A percentile compares a stretch with the other conserved stretches of the same genome.
phyloP scores from a whole-genome alignment of 2,888 invertebrate genomes.

The Hypselothyrea guttata region DNA sequence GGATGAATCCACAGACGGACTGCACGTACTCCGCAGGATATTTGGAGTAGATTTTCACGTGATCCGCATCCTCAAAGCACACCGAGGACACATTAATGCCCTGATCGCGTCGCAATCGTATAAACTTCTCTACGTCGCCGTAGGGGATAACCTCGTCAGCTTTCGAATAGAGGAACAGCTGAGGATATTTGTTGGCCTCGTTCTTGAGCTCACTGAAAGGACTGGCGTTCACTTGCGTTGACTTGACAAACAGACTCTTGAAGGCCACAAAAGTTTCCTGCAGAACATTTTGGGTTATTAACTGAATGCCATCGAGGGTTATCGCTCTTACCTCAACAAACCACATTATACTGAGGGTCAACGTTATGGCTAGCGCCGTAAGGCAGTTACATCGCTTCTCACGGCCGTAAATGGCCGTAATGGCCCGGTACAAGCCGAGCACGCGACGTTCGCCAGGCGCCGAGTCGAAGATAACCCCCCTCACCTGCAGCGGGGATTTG shows the following conservation, averaged over 20 bases:
- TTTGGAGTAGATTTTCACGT: slow-evolving; percentile 87
- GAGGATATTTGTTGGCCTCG: slow-evolving; percentile 86
- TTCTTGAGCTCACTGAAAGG: slow-evolving; percentile 84
- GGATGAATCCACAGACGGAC: slow-evolving; percentile 85
- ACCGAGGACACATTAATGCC: slow-evolving; percentile 86
- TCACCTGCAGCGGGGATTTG: slow-evolving; percentile 83
- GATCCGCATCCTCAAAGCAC: slow-evolving; percentile 88
- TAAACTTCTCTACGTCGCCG: slow-evolving; percentile 87
- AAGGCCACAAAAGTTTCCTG: slow-evolving; percentile 82
- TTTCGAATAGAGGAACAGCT: slow-evolving; percentile 89
- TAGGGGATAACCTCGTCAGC: slow-evolving; percentile 87
- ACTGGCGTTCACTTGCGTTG: slow-evolving; percentile 83
- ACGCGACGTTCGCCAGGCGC: slow-evolving; percentile 86
- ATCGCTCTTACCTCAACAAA: slow-evolving; percentile 84
- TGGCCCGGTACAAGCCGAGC: slow-evolving; percentile 84
- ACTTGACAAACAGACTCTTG: slow-evolving; percentile 80
- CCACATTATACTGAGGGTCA: slow-evolving; percentile 85
- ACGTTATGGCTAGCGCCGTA: slow-evolving; percentile 83
- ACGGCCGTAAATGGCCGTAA: slow-evolving; percentile 85
- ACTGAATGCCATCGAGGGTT: neutral
- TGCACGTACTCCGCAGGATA: slow-evolving; percentile 86
- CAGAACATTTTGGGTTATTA: slow-evolving; percentile 12
- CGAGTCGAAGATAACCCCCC: slow-evolving; percentile 88
- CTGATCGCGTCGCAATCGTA: slow-evolving; percentile 84
- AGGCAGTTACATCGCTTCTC: slow-evolving; percentile 84